A percentile compares a stretch with the other conserved stretches of the same genome.
Evolutionary conservation across 2,888 invertebrate genomes (phyloP).

Genomic region (Diarsia dahlii): DNA sequence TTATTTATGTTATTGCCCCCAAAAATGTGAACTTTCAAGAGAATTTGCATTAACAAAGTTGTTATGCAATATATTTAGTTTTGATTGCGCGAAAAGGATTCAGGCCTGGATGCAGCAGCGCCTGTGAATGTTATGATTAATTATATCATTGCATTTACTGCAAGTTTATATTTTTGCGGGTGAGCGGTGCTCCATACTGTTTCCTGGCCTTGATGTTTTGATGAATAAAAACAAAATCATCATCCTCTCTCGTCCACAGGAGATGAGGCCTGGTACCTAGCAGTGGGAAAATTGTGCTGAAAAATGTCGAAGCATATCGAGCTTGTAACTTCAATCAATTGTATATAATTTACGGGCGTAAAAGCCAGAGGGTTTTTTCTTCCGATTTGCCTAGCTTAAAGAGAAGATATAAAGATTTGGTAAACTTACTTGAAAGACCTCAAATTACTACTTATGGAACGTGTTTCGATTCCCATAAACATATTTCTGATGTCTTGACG

Average conservation of each 20-base stretch:
- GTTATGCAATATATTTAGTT: no score
- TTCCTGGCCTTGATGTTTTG: no score
- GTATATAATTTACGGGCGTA: background rate
- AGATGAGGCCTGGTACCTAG: no score
- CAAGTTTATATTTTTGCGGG: no score
- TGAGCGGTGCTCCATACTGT: no score
- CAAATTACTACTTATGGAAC: constrained; percentile 79
- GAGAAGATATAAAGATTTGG: background rate
- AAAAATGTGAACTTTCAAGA: background rate
- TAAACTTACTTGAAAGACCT: constrained; percentile 84
- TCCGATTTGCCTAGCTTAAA: background rate
- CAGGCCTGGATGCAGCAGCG: no score
- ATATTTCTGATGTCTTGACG: constrained; percentile 91
- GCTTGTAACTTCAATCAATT: background rate
- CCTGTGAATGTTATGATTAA: no score
- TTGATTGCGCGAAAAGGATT: no score
- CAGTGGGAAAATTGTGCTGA: background rate
- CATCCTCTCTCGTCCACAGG: background rate
- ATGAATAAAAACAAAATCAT: no score
- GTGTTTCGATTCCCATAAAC: constrained; percentile 89
- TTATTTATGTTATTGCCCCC: constrained; percentile 17
- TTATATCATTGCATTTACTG: no score
- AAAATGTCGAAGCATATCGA: background rate
- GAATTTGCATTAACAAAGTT: background rate
- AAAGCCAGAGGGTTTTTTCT: background rate